Conservation (phyloP, 2,113 vertebrate species). For the Epinephelus fuscoguttatus region DNA sequence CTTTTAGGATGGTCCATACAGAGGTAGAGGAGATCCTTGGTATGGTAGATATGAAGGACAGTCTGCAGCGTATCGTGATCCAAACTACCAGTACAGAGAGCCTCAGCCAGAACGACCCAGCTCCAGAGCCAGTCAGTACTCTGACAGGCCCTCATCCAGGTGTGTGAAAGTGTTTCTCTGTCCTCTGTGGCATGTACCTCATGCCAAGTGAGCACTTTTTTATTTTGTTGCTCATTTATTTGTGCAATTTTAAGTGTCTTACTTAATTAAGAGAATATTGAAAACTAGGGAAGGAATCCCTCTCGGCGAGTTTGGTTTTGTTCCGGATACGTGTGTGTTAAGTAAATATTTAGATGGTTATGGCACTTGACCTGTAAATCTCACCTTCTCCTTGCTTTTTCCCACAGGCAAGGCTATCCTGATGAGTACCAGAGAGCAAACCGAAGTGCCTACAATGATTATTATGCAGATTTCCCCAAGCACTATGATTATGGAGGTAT, state of each 20-base stretch:
- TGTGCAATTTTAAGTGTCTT: background rate
- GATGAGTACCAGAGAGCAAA: conserved; percentile 89
- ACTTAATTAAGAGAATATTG: background rate
- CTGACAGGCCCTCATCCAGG: conserved; percentile 92
- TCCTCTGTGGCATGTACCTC: background rate
- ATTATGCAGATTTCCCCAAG: conserved; percentile 89
- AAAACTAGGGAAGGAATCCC: background rate
- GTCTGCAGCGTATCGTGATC: conserved; percentile 81
- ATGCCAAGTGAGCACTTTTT: background rate
- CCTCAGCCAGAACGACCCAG: conserved; percentile 88
- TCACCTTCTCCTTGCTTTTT: conserved; percentile 18
- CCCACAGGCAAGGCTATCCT: conserved; percentile 87
- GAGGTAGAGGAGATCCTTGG: conserved; percentile 85
- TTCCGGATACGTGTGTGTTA: background rate
- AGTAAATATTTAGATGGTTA: background rate
- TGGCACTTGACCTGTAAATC: conserved; percentile 16
- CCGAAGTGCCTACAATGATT: conserved; percentile 89
- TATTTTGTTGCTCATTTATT: background rate
- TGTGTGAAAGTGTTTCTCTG: conserved; percentile 59
- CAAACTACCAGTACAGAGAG: conserved; percentile 86
- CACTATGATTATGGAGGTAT: conserved; percentile 88
- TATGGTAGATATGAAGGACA: conserved; percentile 86
- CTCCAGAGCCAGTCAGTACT: conserved; percentile 94
- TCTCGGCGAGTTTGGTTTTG: background rate
- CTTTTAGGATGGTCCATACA: conserved; percentile 85